Base-by-base conservation (phyloP, 2,888 invertebrate species). In the Aplocera efformata region DNA sequence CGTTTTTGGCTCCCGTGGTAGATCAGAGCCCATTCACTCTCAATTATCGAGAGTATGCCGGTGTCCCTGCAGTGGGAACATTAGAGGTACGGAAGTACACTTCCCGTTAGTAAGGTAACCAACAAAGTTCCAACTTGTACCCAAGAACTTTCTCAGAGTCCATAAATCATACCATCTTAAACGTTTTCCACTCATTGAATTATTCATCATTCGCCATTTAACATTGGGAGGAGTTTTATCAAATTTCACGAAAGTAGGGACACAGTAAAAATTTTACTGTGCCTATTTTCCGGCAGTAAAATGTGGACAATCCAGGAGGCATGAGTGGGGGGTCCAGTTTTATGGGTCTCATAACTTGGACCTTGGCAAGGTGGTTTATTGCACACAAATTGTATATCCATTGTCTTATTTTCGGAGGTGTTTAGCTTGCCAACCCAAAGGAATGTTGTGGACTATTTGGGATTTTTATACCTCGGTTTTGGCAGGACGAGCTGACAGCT, bases 281-380 rank as follows among this genome's bases (percentile, higher is more conserved):
- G 38, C 45, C 43, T 55, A 53, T 58, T 54, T 25, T 25, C 7
- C 17, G 3, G 24, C 8, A 20, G 8, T 25, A 10, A 4, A 76
- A 53, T 63, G 70, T 73, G 76, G 76, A 75, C 75, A 76, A 76
- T 76, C 74, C 66, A 58, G 59, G 55, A 50, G 55, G 60, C 63
- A 58, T 62, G 59, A 57, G 60, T 53, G 51, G 51, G 60, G 55
- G 65, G 63, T 51, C 60, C 56, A 53, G 37, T 71, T 73, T 76
- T 75, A 75, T 72, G 60, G 47, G 30, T 44, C 56, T 51, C 55
- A 71, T 75, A 70, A 73, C 68, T 45, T 60, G 66, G 60, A 45
- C 63, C 63, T 56, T 53, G 53, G 50, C 29, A 43, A 61, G 61
- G 62, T 58, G 49, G 56, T 31, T 41, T 42, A 56, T 51, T 45